Conservation (phyloP, 1,140 invertebrate genomes). For the Dendrolimus punctatus region DNA sequence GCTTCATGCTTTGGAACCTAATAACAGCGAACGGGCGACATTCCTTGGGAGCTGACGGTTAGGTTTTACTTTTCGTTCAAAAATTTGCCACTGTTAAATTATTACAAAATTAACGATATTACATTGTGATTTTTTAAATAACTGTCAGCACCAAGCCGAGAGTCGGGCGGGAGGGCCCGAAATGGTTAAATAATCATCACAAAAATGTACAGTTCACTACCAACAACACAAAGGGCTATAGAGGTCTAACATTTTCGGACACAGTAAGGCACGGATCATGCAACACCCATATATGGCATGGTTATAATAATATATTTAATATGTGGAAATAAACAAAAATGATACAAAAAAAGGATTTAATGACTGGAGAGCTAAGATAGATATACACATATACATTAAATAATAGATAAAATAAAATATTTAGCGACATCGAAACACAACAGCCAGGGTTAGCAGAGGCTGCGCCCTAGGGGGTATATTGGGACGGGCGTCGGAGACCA, state of each 20-base stretch:
- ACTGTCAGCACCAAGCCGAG: constrained; percentile 53
- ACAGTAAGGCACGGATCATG: constrained; percentile 68
- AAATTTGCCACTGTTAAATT: neutral
- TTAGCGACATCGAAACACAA: constrained; percentile 70
- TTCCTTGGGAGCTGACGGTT: constrained; percentile 53
- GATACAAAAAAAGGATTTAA: constrained; percentile 33
- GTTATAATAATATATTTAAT: constrained; percentile 41
- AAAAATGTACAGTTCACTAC: constrained; percentile 59
- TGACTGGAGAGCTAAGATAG: constrained; percentile 51
- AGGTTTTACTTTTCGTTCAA: constrained; percentile 15
- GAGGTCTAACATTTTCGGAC: constrained; percentile 61
- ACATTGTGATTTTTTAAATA: constrained; percentile 27
- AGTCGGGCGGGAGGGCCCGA: constrained; percentile 21
- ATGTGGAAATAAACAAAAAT: constrained; percentile 25
- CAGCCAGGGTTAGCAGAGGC: constrained; percentile 69
- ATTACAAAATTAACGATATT: constrained; percentile 1
- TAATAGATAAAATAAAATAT: constrained; percentile 35
- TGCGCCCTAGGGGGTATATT: constrained; percentile 58
- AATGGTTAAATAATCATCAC: constrained; percentile 35
- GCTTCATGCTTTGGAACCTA: constrained; percentile 60
- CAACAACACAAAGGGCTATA: constrained; percentile 67
- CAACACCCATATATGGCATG: constrained; percentile 58
- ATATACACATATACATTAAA: constrained; percentile 56
- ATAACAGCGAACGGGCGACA: constrained; percentile 33
- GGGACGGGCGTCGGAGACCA: constrained; percentile 52